These are phyloP conservation scores for Dinothrombium tinctorium DNA, from an alignment of 1,140 invertebrate species.

Conservation along the genomic window DNA sequence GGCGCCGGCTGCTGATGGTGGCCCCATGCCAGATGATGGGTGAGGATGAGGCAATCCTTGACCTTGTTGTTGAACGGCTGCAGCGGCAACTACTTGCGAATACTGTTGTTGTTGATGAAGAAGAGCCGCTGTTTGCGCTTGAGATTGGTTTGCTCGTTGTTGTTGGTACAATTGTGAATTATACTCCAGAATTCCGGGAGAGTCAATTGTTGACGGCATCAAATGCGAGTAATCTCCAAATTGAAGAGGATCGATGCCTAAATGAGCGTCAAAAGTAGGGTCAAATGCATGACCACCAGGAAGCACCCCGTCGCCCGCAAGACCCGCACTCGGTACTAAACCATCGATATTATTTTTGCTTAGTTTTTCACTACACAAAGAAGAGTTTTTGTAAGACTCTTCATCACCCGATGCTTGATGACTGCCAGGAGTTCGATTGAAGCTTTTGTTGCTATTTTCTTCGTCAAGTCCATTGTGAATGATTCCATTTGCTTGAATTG, in stretches of 20 bases:
- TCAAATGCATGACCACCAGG: not conserved
- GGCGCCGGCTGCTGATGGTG: not conserved
- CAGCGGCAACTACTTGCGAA: not conserved
- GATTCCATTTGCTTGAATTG: too few relatives aligned
- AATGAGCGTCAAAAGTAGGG: constrained; percentile 13
- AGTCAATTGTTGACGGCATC: constrained; percentile 22
- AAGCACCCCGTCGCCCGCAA: not conserved
- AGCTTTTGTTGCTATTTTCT: too few relatives aligned
- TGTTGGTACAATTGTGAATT: constrained; percentile 1
- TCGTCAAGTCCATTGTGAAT: constrained; percentile 68
- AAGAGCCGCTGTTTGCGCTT: too few relatives aligned
- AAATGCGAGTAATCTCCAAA: constrained; percentile 20
- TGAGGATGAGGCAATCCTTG: not conserved
- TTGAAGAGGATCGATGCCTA: constrained; percentile 21
- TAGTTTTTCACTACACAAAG: not conserved
- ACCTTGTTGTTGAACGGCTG: not conserved
- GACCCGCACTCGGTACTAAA: constrained; percentile 1
- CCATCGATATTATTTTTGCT: not conserved
- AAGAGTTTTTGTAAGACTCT: not conserved
- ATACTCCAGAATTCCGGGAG: constrained; percentile 24
- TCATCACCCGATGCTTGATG: constrained; percentile 1
- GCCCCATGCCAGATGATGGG: not conserved
- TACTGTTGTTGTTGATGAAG: too few relatives aligned
- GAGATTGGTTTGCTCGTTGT: constrained; percentile 6
- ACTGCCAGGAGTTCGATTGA: constrained; percentile 47